Percentiles rank a stretch among this genome's conserved stretches.
These are phyloP conservation scores for Cyprinella venusta DNA, from an alignment of 2,797 vertebrate genomes.

Conservation along the genomic window DNA sequence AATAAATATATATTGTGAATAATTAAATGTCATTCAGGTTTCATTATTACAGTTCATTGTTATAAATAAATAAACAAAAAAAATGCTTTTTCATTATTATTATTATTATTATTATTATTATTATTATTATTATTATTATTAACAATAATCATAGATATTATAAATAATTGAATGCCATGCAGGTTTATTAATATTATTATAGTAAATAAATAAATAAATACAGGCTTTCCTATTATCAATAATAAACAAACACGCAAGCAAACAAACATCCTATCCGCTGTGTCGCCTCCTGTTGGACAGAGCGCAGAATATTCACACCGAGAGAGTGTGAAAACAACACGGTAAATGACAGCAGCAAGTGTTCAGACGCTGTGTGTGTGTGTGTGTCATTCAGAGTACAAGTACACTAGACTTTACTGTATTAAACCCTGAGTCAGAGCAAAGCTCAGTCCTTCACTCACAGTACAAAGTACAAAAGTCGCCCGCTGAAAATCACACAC, in stretches of 20 bases:
- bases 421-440: neutral
- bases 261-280: neutral
- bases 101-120: no score
- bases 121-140: no score
- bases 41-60: no score
- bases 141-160: neutral
- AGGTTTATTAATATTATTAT: neutral
- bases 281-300: neutral
- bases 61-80: no score
- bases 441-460: neutral
- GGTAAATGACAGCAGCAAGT: neutral
- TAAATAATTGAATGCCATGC: neutral
- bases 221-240: neutral
- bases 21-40: neutral
- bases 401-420: neutral
- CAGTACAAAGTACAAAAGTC: neutral
- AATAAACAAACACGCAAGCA: neutral
- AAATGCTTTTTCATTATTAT: no score
- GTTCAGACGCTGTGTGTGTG: neutral
- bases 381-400: neutral
- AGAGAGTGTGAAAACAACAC: neutral
- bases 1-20: neutral
- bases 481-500: neutral
- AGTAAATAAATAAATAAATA: neutral
- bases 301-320: neutral